phyloP scores from a whole-genome alignment of 2,113 vertebrate species.

The Callochromis pleurospilus region DNA sequence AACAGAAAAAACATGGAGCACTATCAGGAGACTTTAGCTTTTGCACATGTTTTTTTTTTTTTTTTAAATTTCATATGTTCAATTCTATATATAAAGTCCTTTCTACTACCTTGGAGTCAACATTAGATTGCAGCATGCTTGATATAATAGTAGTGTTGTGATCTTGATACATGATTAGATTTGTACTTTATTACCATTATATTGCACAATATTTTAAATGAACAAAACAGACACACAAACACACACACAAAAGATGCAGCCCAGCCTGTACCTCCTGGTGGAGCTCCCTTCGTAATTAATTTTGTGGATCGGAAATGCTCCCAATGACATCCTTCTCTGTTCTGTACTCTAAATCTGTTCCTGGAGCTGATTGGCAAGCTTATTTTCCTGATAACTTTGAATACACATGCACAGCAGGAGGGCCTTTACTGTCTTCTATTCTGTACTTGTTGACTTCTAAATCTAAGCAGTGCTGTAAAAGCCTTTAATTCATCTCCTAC shows the following conservation, averaged over 20 bases:
- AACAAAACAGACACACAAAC: background rate
- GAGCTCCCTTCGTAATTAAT: conserved; percentile 62
- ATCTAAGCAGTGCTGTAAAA: conserved; percentile 19
- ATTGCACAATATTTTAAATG: conserved; percentile 41
- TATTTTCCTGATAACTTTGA: conserved; percentile 60
- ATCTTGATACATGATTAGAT: background rate
- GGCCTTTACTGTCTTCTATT: conserved; percentile 26
- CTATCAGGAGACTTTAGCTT: conserved; percentile 24
- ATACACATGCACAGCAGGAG: conserved; percentile 51
- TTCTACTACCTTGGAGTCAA: conserved; percentile 27
- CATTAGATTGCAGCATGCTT: conserved; percentile 30
- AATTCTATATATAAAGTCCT: conserved; percentile 22
- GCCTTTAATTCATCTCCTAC: conserved; percentile 51
- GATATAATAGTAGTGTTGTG: conserved; percentile 35
- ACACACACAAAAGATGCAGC: background rate
- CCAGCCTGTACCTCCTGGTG: conserved; percentile 20
- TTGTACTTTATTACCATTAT: background rate
- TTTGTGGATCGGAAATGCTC: conserved; percentile 55
- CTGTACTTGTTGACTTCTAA: conserved; percentile 52
- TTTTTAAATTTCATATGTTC: conserved; percentile 2
- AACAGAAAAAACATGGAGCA: conserved; percentile 14
- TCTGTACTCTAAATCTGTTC: conserved; percentile 44
- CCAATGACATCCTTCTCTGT: conserved; percentile 53
- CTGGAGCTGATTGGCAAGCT: conserved; percentile 58
- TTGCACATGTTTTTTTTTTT: background rate